Conservation (phyloP, 1,140 invertebrate genomes). For the Diabrotica undecimpunctata region DNA sequence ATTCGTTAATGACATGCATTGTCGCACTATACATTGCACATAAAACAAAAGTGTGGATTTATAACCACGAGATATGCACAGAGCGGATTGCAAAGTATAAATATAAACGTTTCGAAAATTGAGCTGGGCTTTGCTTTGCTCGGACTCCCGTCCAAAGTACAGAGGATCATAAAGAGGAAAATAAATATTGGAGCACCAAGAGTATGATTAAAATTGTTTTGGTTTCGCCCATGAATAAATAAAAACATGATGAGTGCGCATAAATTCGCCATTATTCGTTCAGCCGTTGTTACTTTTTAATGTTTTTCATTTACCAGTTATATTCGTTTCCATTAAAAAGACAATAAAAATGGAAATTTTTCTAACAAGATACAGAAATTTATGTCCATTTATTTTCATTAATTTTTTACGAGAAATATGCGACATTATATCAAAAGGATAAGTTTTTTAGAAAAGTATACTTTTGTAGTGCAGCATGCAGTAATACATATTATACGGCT, state of each 20-base stretch:
- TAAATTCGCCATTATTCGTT: slow-evolving; percentile 16
- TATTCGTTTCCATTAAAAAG: slow-evolving; percentile 21
- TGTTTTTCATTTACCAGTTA: slow-evolving; percentile 18
- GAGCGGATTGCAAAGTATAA: not conserved
- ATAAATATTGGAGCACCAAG: slow-evolving; percentile 16
- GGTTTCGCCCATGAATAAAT: slow-evolving; percentile 18
- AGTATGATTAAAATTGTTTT: slow-evolving; percentile 16
- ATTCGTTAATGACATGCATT: too few relatives aligned
- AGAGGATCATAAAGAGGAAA: slow-evolving; percentile 9
- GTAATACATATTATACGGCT: too few relatives aligned
- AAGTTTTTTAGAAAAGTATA: too few relatives aligned
- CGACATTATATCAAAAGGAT: too few relatives aligned
- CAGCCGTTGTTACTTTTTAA: slow-evolving; percentile 13
- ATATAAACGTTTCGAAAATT: slow-evolving; percentile 3
- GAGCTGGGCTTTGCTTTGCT: not conserved
- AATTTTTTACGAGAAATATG: slow-evolving; percentile 4
- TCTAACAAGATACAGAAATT: slow-evolving; percentile 13
- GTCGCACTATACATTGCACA: too few relatives aligned
- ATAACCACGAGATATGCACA: not conserved
- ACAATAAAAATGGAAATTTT: slow-evolving; percentile 22
- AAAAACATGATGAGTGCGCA: slow-evolving; percentile 16
- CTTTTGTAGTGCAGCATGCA: too few relatives aligned
- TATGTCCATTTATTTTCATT: slow-evolving; percentile 9
- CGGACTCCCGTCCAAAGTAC: not conserved
- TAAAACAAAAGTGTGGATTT: too few relatives aligned